Evolutionary conservation across 2,797 vertebrate species (phyloP).

Genomic region (Galaxias olidus): DNA sequence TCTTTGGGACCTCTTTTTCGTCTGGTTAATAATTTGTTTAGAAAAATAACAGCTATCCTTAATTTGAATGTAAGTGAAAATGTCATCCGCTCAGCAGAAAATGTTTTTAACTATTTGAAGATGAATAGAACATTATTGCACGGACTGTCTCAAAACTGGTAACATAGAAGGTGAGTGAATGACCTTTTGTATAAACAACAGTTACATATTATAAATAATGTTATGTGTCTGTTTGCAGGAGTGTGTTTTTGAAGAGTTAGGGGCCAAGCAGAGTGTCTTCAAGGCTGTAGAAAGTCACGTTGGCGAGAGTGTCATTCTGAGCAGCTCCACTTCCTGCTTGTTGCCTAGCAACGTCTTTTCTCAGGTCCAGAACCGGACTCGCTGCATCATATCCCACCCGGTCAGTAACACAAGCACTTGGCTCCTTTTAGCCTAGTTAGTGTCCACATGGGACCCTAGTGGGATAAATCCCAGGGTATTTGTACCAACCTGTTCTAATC

Average conservation of each 20-base stretch:
- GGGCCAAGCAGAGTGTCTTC: constrained; percentile 88
- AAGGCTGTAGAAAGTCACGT: constrained; percentile 81
- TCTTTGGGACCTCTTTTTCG: no score
- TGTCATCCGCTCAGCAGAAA: no score
- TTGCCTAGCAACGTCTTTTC: constrained; percentile 89
- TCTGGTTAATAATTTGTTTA: no score
- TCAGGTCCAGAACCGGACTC: constrained; percentile 78
- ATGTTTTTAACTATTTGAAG: no score
- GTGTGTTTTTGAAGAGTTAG: constrained; percentile 88
- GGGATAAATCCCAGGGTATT: background rate
- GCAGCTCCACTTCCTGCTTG: constrained; percentile 94
- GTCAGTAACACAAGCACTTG: constrained; percentile 70
- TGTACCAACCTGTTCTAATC: background rate
- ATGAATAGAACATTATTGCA: no score
- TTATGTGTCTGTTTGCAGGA: constrained; percentile 75
- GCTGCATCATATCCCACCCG: constrained; percentile 93
- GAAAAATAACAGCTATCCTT: no score
- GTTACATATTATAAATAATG: constrained; percentile 10
- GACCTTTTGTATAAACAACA: no score
- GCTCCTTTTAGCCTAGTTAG: background rate
- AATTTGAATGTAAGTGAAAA: no score
- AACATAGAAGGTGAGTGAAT: no score
- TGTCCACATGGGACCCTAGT: background rate
- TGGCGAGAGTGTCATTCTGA: constrained; percentile 78
- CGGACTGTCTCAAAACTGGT: no score